These are phyloP conservation scores for Mesocentrotus franciscanus DNA, from an alignment of 53 echinoderm and acorn worm species.

Conservation along the genomic window DNA sequence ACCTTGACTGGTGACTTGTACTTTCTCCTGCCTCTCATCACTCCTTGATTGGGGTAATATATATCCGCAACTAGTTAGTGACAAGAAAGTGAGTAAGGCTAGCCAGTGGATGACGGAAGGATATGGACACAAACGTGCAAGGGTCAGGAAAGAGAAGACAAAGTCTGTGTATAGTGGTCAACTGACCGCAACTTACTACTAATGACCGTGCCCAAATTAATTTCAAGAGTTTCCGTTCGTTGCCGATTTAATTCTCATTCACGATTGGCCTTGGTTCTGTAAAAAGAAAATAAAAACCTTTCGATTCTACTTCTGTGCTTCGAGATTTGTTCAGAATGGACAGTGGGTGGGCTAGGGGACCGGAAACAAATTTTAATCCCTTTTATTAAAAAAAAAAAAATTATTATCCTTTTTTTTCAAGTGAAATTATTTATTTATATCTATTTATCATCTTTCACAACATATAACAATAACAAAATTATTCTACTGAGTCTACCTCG, in stretches of 20 bases:
- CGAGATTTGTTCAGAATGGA: neutral
- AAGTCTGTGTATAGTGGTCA: constrained; percentile 7
- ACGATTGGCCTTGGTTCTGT: neutral
- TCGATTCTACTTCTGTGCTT: neutral
- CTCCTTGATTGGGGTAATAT: constrained; percentile 64
- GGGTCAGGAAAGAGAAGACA: constrained; percentile 6
- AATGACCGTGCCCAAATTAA: constrained; percentile 37
- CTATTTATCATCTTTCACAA: too few relatives aligned
- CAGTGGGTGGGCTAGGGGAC: neutral
- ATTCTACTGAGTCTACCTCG: too few relatives aligned
- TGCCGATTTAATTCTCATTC: neutral
- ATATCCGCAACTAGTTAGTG: constrained; percentile 64
- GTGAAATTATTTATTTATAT: neutral
- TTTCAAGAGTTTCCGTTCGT: constrained; percentile 8
- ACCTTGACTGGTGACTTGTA: constrained; percentile 53
- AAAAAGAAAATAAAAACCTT: neutral
- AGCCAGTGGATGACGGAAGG: constrained; percentile 42
- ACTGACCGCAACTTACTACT: constrained; percentile 15
- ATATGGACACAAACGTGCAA: constrained; percentile 8
- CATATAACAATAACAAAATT: too few relatives aligned
- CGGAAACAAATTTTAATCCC: neutral
- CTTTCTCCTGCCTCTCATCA: constrained; percentile 60
- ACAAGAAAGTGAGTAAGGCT: constrained; percentile 47
- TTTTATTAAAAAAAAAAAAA: neutral
- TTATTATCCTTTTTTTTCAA: too few relatives aligned